A percentile compares a stretch with the other conserved stretches of the same genome.
Evolutionary conservation across 64 coral and sea anemone species (phyloP).

Genomic region (Pocillopora verrucosa): DNA sequence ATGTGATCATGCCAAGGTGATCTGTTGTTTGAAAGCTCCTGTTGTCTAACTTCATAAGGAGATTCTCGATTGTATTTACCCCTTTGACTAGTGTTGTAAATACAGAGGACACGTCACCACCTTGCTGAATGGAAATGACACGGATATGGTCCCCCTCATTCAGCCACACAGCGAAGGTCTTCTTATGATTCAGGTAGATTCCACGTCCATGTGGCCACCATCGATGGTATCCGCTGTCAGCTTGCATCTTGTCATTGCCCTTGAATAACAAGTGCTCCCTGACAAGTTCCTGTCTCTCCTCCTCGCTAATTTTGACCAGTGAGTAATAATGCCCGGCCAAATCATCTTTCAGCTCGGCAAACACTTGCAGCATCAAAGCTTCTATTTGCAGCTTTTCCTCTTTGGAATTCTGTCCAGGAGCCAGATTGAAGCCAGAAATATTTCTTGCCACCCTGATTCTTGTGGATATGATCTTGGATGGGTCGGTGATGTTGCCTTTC

Average conservation of each 20-base stretch:
- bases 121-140: conserved; percentile 75
- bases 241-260: conserved; percentile 80
- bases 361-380: conserved; percentile 63
- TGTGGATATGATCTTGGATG: conserved; percentile 58
- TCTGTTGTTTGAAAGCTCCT: conserved; percentile 31
- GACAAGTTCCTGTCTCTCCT: conserved; percentile 64
- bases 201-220: conserved; percentile 78
- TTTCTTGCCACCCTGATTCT: conserved; percentile 60
- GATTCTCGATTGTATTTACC: conserved; percentile 48
- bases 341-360: conserved; percentile 56
- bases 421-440: conserved; percentile 36
- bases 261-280: conserved; percentile 74
- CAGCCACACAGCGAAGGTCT: conserved; percentile 69
- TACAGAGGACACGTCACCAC: conserved; percentile 61
- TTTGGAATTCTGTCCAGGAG: conserved; percentile 52
- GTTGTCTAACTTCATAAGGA: conserved; percentile 10
- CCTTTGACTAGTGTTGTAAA: conserved; percentile 58
- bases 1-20: conserved; percentile 67
- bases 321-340: conserved; percentile 65
- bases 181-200: conserved; percentile 61
- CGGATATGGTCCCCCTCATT: conserved; percentile 84
- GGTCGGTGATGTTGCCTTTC: conserved; percentile 39
- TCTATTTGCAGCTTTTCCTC: conserved; percentile 40
- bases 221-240: conserved; percentile 57
- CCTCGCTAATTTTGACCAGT: conserved; percentile 47